A percentile compares a stretch with the other conserved stretches of the same genome.
Evolutionary conservation across 2,113 vertebrate genomes (phyloP).

Genomic region (Tragelaphus scriptus): DNA sequence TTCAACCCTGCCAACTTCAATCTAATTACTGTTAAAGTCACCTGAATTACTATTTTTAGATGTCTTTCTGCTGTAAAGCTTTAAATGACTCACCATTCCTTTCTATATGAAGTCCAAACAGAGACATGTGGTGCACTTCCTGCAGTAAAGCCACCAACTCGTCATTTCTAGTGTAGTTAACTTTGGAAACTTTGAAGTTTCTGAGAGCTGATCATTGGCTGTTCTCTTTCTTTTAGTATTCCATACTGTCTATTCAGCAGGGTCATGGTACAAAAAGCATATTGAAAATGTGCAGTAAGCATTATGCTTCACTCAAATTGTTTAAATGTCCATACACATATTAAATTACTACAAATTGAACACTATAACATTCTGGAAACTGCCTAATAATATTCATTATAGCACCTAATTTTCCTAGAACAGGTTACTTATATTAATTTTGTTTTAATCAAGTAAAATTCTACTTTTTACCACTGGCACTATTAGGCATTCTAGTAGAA

Average conservation of each 20-base stretch:
- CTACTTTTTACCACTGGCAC: background rate
- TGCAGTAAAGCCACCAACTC: background rate
- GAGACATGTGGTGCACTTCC: background rate
- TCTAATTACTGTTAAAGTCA: background rate
- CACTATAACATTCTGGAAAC: background rate
- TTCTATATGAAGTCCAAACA: background rate
- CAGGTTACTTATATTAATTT: constrained; percentile 4
- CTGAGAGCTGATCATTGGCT: background rate
- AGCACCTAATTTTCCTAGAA: background rate
- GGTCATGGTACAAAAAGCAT: background rate
- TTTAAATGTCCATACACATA: background rate
- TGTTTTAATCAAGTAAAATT: constrained; percentile 33
- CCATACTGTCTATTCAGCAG: background rate
- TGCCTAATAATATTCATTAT: background rate
- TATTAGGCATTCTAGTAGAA: background rate
- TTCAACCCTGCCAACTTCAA: background rate
- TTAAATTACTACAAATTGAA: background rate
- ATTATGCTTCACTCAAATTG: background rate
- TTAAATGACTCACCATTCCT: background rate
- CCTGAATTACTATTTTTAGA: background rate
- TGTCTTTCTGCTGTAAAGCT: background rate
- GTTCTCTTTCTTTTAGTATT: background rate
- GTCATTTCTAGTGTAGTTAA: background rate
- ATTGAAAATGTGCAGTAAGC: background rate
- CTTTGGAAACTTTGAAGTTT: background rate